Base-by-base conservation (phyloP, 2,797 vertebrate genomes). In the Enteromius viviparus region DNA sequence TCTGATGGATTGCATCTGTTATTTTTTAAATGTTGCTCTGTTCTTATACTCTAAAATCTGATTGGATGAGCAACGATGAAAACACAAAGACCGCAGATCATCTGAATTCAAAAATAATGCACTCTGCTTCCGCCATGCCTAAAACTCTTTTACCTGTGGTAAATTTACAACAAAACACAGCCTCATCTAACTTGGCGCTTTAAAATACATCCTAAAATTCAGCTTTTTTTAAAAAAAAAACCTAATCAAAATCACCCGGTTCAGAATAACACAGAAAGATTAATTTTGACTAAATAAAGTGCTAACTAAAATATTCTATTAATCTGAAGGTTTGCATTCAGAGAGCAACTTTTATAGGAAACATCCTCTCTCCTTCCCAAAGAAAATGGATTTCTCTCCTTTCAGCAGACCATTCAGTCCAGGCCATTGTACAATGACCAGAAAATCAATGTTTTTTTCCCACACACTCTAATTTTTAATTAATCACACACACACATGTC, bases 1-100 rank as follows among this genome's bases (percentile, higher is more conserved):
- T 64, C 60, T 64, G 60, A 64, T 62, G 58, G 58, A 62, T 32
- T 64, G 26, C 26, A 32, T 15, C 19, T 32, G 15, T 4, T 11
- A 17, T 51, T 34, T 51, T 42, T 69, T 40, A 14, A 71, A 15
- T 49, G 19, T 19, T 71, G 23, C 26, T 42, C 37, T 45, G 68
- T 26, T 32, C 70, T 51, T 19, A 6, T 14, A 74, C 11, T 74
- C 2, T 74, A 12, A 12, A 34, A 53, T 53, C 5, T 34, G 29
- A 74, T 10, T 34, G 29, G 47, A 53, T 21, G 29, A 53, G 26
- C 26, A 49, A 53, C 29, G 0, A 8, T 74, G 1, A 75, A 75
- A 6, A 21, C 42, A 66, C 78, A 53, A 71, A 86, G 76, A 55
- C 77, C 70, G 23, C 79, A 81, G 17, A 34, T 71, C 32, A 40